Evolutionary conservation across 2,797 vertebrate genomes (phyloP), one percentile per base, ranked within the genome.

Genomic region (Mallotus villosus): DNA sequence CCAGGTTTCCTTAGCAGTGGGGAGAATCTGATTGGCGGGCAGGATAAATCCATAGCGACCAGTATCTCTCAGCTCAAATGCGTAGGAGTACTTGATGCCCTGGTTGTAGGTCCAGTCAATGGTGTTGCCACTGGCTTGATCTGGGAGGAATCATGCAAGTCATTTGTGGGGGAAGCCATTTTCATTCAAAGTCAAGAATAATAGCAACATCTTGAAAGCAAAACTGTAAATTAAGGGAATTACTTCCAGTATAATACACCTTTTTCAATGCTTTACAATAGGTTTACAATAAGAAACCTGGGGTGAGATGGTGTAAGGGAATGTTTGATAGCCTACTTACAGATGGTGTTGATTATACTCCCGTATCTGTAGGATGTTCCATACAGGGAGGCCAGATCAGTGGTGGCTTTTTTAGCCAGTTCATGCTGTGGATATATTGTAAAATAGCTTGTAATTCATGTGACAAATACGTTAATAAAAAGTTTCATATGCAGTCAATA

Each of bases 41-140:
- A 99, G 91, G 29, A 96, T n/a, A 92, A 99, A 99, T 0, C 97
- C 97, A 0, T 95, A 93, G 1, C 65, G 72, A 4, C 97, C 97
- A 0, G 93, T 96, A 84, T 99, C 97, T 71, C 97, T 87, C 81
- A 99, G 93, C 92, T 99, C 97, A 0, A 98, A 98, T 71, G 94
- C 95, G 84, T 91, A 98, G 27, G 97, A 97, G 70, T 97, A 97
- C 75, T 97, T 98, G 75, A 99, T 96, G 65, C 96, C 97, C 72
- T 96, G 92, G 12, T 91, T 63, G 77, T 99, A 99, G 29, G 96
- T 91, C 97, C 97, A 99, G 93, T 99, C 97, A 0, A 97, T 3
- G 66, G 91, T 95, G 62, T 3, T 58, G 0, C 97, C 97, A 0
- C 96, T 97, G 0, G 97, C 96, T 90, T 88, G 89, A 74, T 99